These are phyloP conservation scores for Ranitomeya variabilis DNA, from an alignment of 2,113 vertebrate genomes.

Conservation along the genomic window DNA sequence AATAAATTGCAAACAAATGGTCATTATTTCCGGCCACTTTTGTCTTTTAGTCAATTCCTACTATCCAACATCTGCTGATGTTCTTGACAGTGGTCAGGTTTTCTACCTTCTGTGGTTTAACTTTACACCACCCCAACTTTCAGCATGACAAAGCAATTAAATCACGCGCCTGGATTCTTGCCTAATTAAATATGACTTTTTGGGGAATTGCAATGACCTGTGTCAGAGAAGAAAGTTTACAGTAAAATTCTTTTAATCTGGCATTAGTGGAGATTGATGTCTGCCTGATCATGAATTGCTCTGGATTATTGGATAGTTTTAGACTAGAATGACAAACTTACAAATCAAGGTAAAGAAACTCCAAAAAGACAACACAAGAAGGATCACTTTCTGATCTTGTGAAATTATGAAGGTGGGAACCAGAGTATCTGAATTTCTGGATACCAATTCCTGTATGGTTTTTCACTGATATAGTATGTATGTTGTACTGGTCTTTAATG, in stretches of 20 bases:
- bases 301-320: not conserved
- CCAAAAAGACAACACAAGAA: too few species aligned
- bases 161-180: conserved; percentile 8
- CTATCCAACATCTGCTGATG: conserved; percentile 62
- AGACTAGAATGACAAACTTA: too few species aligned
- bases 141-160: conserved; percentile 20
- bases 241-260: not conserved
- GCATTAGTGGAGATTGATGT: not conserved
- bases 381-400: not conserved
- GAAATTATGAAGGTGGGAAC: not conserved
- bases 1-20: conserved; percentile 80
- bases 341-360: too few species aligned
- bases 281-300: not conserved
- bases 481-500: not conserved
- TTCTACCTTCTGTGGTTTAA: conserved; percentile 17
- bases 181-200: conserved; percentile 10
- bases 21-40: conserved; percentile 70
- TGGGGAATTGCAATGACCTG: conserved; percentile 10
- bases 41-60: conserved; percentile 21
- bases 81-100: not conserved
- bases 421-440: too few species aligned
- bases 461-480: too few species aligned
- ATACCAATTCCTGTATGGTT: too few species aligned
- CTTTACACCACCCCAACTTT: not conserved
- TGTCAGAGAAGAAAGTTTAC: not conserved